Base-by-base conservation (phyloP, 2,888 invertebrate species). In the Drosophila anomalata region DNA sequence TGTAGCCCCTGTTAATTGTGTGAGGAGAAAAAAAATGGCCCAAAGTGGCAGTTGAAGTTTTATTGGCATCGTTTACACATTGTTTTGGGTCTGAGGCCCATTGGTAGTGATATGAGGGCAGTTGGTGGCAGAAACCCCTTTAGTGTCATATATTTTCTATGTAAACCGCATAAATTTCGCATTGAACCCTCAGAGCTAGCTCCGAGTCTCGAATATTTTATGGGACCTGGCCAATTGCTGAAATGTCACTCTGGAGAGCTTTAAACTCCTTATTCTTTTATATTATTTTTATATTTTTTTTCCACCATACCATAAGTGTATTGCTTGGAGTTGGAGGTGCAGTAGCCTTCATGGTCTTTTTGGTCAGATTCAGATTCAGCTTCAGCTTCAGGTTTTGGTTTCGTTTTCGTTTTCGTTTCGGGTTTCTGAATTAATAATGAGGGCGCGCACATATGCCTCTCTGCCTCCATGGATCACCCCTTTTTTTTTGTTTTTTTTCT, bases 171-270 rank as follows among this genome's bases (percentile, higher is more conserved):
- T 84, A 86, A 87, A 86, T 86, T 77, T 80, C 57, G 20, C 48
- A 41, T 44, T 36, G 61, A 48, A 75, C 72, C 44, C 44, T 14
- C 14, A 14, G 14, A 14, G 14, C 41, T 31, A 24, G 31, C 63
- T 66, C 72, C 67, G 73, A 73, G 36, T 61, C 70, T 74, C 72
- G 75, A 75, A 75, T 73, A 82, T 89, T 90, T 90, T 90, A 90
- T 90, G 88, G 79, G 80, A 84, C 81, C 86, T 87, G 82, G 87
- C 90, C 90, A 90, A 90, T 90, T 90, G 87, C 77, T 73, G 80
- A 82, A 90, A 90, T 90, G 90, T 89, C 89, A 90, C 90, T 90
- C 90, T 84, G 76, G 90, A 90, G 90, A 89, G 79, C 88, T 89
- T 87, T 79, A 81, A 87, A 82, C 77, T 11, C 3, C 22, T 14